phyloP scores from a whole-genome alignment of 1,140 invertebrate genomes.

The Dendroctonus valens region DNA sequence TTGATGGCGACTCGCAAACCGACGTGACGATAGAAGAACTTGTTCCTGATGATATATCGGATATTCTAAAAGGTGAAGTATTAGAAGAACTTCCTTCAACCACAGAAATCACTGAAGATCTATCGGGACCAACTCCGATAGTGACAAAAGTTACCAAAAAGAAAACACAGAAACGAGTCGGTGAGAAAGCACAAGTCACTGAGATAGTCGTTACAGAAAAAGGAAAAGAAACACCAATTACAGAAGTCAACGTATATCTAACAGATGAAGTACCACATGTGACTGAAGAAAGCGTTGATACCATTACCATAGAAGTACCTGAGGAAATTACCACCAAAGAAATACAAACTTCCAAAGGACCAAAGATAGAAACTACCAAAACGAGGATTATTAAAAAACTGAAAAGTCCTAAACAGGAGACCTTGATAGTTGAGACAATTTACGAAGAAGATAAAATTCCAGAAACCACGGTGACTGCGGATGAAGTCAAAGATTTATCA shows the following conservation, averaged over 20 bases:
- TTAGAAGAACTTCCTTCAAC: constrained; percentile 39
- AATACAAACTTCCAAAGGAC: constrained; percentile 33
- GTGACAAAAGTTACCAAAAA: constrained; percentile 45
- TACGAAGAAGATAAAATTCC: constrained; percentile 51
- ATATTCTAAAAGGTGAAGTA: constrained; percentile 32
- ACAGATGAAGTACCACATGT: constrained; percentile 42
- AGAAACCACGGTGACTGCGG: constrained; percentile 39
- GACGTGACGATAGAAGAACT: constrained; percentile 39
- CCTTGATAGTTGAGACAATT: constrained; percentile 47
- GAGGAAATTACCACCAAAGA: constrained; percentile 42
- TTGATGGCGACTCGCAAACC: constrained; percentile 36
- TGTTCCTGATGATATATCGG: constrained; percentile 32
- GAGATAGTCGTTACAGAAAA: constrained; percentile 54
- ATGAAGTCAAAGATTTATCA: constrained; percentile 33
- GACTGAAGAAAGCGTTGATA: constrained; percentile 45
- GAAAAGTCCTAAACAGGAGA: constrained; percentile 33
- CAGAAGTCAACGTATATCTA: constrained; percentile 36
- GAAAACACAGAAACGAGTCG: constrained; percentile 50
- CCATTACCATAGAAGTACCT: constrained; percentile 47
- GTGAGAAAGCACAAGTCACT: constrained; percentile 51
- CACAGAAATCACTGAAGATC: constrained; percentile 32
- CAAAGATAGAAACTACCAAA: constrained; percentile 41
- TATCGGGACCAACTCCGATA: constrained; percentile 35
- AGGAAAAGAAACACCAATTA: constrained; percentile 47
- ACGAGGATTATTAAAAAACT: constrained; percentile 35